Base-by-base conservation (phyloP, 2,888 invertebrate genomes). In the Calameuta pallipes region DNA sequence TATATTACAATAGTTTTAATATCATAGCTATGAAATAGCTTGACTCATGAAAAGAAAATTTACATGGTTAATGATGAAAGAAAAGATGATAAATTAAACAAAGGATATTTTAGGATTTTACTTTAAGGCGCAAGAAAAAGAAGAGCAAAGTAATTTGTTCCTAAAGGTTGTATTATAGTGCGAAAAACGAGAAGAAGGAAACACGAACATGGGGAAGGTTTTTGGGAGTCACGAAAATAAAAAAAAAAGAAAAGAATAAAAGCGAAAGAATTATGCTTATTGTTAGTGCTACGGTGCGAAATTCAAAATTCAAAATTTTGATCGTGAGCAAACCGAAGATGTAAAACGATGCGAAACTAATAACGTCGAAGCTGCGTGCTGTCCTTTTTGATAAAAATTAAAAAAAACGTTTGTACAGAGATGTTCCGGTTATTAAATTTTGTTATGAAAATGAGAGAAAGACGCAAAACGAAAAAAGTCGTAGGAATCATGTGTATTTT, bases 401-500 rank as follows among this genome's bases (percentile, higher is more conserved):
- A 77, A 82, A 83, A 86, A 87, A 90, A 89, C 83, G 89, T 91
- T 91, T 91, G 91, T 91, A 91, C 91, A 91, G 90, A 91, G 89
- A 91, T 91, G 89, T 91, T 91, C 90, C 89, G 91, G 90, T 91
- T 91, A 91, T 91, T 90, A 90, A 91, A 91, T 91, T 91, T 91
- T 91, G 90, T 91, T 91, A 91, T 87, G 85, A 78, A 78, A 77
- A 41, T 71, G 78, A 84, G 80, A 82, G 76, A 80, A 79, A 80
- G 77, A 81, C 78, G 75, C 76, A 74, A 77, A 82, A 80, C 80
- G 80, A 83, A 82, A 81, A 78, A 82, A 83, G 80, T 80, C 80
- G 81, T 88, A 87, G 85, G 86, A 87, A 89, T 90, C 89, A 89
- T 91, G 90, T 90, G 90, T 91, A 91, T 91, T 91, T 91, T 91